Conservation (phyloP, 2,797 vertebrate species). For the Acanthopagrus latus region DNA sequence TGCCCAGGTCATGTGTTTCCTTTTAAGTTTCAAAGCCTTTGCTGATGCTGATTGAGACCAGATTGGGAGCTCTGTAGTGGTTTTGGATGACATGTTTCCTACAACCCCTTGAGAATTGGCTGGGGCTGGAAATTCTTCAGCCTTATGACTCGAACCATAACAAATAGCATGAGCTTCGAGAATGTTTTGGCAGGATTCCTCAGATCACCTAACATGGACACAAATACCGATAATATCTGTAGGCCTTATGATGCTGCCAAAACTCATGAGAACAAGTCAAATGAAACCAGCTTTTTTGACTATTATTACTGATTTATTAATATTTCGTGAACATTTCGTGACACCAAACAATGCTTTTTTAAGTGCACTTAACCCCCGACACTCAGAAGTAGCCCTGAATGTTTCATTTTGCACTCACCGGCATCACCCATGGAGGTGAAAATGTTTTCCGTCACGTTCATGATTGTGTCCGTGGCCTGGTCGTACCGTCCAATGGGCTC, state of each 20-base stretch:
- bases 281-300: conserved; percentile 10
- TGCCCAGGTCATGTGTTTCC: conserved; percentile 80
- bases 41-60: conserved; percentile 79
- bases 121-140: conserved; percentile 70
- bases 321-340: conserved; percentile 9
- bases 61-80: conserved; percentile 76
- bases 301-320: neutral
- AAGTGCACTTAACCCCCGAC: neutral
- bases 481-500: conserved; percentile 98
- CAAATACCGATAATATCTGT: conserved; percentile 46
- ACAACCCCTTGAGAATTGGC: conserved; percentile 67
- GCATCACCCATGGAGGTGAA: conserved; percentile 99
- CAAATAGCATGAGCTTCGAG: conserved; percentile 70
- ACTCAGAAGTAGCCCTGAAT: too few species aligned
- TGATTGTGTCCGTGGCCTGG: conserved; percentile 99
- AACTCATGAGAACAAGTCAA: conserved; percentile 48
- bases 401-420: conserved; percentile 84
- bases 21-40: conserved; percentile 81
- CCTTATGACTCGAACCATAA: conserved; percentile 72
- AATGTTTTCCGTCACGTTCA: conserved; percentile 99
- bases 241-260: conserved; percentile 32
- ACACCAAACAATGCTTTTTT: conserved; percentile 3
- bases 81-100: conserved; percentile 83
- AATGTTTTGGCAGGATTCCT: conserved; percentile 42
- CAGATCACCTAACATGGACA: conserved; percentile 53